Base-by-base conservation (phyloP, 2,113 vertebrate species). In the Eonycteris spelaea region DNA sequence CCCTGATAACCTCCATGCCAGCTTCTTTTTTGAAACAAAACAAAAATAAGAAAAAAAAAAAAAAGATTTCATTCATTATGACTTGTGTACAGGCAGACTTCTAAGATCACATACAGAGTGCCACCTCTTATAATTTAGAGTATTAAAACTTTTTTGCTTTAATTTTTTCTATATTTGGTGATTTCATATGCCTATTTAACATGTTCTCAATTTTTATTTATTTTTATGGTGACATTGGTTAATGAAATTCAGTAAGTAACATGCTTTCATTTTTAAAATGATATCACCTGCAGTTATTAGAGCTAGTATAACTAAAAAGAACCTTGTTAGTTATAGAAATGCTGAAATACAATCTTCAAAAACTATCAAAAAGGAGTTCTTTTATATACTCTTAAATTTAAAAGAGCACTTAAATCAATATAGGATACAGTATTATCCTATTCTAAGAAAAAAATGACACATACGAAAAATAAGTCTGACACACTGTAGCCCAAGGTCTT, bases 11-110 rank as follows among this genome's bases (percentile, higher is more conserved):
- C 94, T 94, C 77, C 78, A 82, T 38, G 30, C 74, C 55, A 91
- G 38, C 35, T 91, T 96, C 84, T 96, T 21, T 68, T 82, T 91
- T 86, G 96, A 96, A 98, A 97, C 84, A 97, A 92, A 93, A 90
- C 94, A 96, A 94, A 57, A 97, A 86, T 40, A 96, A 96, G 80
- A 67, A 0, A 68, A 45, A 87, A 68, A 45, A 87, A 40, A 48
- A 86, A 79, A 77, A 63, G 4, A 91, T 94, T 91, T 90, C 68
- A 80, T 85, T 91, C 30, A 95, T 55, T 0, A 2, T 67, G 55
- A 86, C 89, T 95, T 73, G 63, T 93, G 89, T 96, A 93, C 43
- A 91, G 82, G 38, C 57, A 73, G 43, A 87, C 43, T 95, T 87
- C 67, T 91, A 51, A 57, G 33, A 95, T 18, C 57, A 78, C 73